Conservation (phyloP, 1,140 invertebrate genomes). For the Homarus americanus region DNA sequence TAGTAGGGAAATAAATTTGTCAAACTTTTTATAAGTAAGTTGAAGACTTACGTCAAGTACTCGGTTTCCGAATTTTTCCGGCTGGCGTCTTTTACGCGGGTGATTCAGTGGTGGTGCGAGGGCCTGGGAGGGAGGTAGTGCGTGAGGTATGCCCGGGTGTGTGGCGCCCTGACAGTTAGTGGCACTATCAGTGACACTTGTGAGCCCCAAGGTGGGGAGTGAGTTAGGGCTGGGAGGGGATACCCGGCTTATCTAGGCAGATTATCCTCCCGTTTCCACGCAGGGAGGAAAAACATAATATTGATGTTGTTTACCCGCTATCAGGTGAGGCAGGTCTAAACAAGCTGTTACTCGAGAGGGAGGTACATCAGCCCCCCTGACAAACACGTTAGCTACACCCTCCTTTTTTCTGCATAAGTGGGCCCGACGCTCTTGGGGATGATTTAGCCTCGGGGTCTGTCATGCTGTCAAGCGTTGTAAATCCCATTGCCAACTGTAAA, state of each 20-base stretch:
- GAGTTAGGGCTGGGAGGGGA: background rate
- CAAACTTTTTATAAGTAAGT: no score
- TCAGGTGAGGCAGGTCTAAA: background rate
- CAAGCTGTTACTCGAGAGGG: background rate
- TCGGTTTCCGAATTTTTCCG: no score
- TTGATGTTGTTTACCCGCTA: background rate
- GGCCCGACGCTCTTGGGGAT: background rate
- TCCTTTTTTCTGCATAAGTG: background rate
- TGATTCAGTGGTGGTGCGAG: background rate
- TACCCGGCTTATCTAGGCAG: background rate
- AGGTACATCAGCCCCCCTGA: background rate
- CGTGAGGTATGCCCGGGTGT: constrained; percentile 60
- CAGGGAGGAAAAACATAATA: background rate
- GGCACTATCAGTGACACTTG: constrained; percentile 66
- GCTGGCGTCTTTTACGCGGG: background rate
- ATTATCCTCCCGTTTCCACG: background rate
- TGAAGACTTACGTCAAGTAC: no score
- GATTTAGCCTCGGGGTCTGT: constrained; percentile 21
- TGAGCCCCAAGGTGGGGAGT: constrained; percentile 18
- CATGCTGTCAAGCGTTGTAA: constrained; percentile 39
- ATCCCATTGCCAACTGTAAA: constrained; percentile 53
- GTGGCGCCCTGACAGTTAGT: constrained; percentile 68
- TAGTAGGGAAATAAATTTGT: no score
- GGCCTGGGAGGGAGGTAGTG: background rate
- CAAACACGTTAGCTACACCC: constrained; percentile 27